Percentiles rank a stretch among this genome's conserved stretches.
Evolutionary conservation across 2,888 invertebrate species (phyloP).

Genomic region (Argyra leucocephala): DNA sequence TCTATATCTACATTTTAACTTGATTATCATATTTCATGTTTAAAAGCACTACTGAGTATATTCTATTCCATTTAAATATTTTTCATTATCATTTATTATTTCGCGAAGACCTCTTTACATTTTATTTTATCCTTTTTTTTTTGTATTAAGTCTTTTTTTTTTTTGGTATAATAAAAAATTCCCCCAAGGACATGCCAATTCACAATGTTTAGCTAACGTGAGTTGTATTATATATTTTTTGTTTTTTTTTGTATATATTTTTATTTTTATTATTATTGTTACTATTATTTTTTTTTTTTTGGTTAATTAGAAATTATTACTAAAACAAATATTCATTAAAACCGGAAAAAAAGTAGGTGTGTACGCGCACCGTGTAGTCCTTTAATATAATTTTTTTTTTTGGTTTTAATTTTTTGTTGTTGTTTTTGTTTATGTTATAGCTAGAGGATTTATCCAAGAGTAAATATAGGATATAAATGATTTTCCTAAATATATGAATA

Average conservation of each 20-base stretch:
- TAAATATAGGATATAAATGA: no score
- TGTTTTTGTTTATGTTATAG: no score
- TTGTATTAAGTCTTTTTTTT: not conserved
- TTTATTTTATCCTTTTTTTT: not conserved
- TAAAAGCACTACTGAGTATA: constrained; percentile 1
- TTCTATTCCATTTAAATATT: not conserved
- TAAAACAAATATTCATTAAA: constrained; percentile 1
- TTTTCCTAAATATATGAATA: no score
- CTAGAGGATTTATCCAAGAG: no score
- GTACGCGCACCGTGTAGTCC: not conserved
- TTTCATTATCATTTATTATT: constrained; percentile 6
- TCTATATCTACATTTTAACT: not conserved
- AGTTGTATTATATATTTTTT: not conserved
- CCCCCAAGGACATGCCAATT: constrained; percentile 3
- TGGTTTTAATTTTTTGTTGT: no score
- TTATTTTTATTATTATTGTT: not conserved
- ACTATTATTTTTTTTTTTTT: not conserved
- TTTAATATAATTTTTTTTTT: no score
- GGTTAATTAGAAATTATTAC: constrained; percentile 3
- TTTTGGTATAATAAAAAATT: not conserved
- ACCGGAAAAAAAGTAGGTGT: not conserved
- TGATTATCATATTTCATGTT: constrained; percentile 6
- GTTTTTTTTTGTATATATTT: not conserved
- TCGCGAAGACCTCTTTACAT: constrained; percentile 2
- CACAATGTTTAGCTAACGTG: not conserved